Evolutionary conservation across 2,797 vertebrate species (phyloP).

Genomic region (Somateria mollissima): DNA sequence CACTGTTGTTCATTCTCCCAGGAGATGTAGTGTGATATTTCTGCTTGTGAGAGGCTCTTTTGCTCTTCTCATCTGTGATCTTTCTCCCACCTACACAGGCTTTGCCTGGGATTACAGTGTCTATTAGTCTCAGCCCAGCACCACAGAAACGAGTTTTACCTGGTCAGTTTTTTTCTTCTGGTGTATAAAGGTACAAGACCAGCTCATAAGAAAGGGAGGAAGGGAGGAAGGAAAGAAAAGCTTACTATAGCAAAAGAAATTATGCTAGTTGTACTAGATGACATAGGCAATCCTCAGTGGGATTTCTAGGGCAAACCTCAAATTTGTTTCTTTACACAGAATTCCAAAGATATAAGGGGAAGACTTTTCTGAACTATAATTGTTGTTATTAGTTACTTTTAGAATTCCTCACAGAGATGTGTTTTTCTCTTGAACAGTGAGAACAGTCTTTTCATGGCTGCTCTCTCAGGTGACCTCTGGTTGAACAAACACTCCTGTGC

Average conservation of each 20-base stretch:
- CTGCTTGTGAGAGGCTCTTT: background rate
- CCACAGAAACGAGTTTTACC: background rate
- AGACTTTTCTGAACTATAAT: background rate
- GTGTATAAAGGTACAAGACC: background rate
- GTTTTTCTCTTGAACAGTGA: background rate
- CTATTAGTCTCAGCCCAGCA: background rate
- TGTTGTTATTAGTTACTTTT: background rate
- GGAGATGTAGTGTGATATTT: background rate
- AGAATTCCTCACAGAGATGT: background rate
- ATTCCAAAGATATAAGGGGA: background rate
- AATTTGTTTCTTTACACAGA: background rate
- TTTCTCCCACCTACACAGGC: background rate
- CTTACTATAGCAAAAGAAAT: background rate
- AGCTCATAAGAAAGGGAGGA: background rate
- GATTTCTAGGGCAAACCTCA: background rate
- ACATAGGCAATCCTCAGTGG: rapidly evolving
- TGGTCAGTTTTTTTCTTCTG: background rate
- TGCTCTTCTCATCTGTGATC: background rate
- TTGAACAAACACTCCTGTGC: background rate
- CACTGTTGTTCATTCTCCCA: background rate
- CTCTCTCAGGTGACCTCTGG: background rate
- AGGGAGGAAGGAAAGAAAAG: background rate
- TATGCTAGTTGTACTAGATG: background rate
- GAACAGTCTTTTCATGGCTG: background rate
- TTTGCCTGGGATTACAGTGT: background rate